Evolutionary conservation across 64 coral and sea anemone genomes (phyloP), one percentile per base, ranked within the genome.

Genomic region (Actinia tenebrosa): DNA sequence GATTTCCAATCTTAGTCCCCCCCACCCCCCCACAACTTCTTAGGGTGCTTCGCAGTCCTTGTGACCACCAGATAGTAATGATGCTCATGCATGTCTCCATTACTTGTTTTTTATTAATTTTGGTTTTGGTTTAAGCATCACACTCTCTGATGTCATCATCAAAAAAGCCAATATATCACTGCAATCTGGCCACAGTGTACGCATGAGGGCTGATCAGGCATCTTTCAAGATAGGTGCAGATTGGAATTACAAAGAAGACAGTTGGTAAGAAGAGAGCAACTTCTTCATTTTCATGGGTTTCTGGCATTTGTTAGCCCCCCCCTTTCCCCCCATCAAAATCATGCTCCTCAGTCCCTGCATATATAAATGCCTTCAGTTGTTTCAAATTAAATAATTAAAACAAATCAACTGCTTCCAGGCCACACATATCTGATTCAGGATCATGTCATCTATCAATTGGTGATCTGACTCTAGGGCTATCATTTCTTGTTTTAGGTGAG

Each of bases 351-450:
- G 47, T 50, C 7, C 3, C 47, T 50, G 47, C 47, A 50, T 8
- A 50, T 50, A 5, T 50, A 8, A 5, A 50, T 50, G 4, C 3
- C 47, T 50, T 37, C 30, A 50, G 7, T 50, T 8, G 3, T 50
- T 5, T 50, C 47, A 50, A 50, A 5, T 50, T 5, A 50, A 5
- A 50, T 5, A 50, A 4, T 50, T 50, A 50, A 50, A 50, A 50
- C 7, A 50, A 50, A 1, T 37, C 4, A 18, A 47, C 22, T 83
- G 22, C 10, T 59, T 85, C 4, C 56, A 92, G 90, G 90, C 90
- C 90, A 60, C 90, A 92, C 64, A 92, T 92, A 17, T 92, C 90
- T 54, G 90, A 92, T 27, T 87, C 90, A 82, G 90, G 90, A 87
- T 59, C 90, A 58, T 92, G 90, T 83, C 75, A 46, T 16, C 47